A percentile compares a stretch with the other conserved stretches of the same genome.
Evolutionary conservation across 2,888 invertebrate genomes (phyloP).

Genomic region (Synanthedon andrenaeformis): DNA sequence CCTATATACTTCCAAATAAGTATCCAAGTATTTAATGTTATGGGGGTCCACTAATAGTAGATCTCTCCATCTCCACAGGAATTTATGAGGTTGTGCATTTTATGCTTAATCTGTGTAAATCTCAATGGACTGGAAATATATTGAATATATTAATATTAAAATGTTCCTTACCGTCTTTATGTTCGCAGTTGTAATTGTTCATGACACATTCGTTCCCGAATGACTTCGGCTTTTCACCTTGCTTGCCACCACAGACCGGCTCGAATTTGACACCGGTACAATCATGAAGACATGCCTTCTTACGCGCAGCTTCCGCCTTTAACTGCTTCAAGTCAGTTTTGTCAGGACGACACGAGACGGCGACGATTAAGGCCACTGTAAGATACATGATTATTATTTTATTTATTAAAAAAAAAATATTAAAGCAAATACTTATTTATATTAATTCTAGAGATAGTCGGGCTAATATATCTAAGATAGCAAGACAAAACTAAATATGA

Average conservation of each 20-base stretch:
- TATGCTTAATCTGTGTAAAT: too few relatives aligned
- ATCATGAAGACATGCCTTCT: constrained; percentile 68
- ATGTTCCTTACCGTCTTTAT: constrained; percentile 67
- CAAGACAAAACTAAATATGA: too few relatives aligned
- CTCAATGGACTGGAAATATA: too few relatives aligned
- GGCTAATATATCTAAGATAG: not conserved
- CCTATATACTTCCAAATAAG: too few relatives aligned
- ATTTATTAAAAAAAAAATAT: not conserved
- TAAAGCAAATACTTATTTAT: too few relatives aligned
- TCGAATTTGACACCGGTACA: constrained; percentile 62
- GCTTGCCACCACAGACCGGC: constrained; percentile 74
- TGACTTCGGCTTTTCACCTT: constrained; percentile 65
- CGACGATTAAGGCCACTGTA: constrained; percentile 50
- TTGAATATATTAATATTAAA: too few relatives aligned
- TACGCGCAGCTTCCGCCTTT: constrained; percentile 66
- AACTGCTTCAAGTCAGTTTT: constrained; percentile 72
- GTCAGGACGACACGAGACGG: constrained; percentile 61
- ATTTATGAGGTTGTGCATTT: too few relatives aligned
- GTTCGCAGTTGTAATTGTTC: constrained; percentile 75
- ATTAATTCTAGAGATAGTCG: too few relatives aligned
- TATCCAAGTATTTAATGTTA: too few relatives aligned
- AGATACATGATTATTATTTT: constrained; percentile 6
- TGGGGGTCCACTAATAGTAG: too few relatives aligned
- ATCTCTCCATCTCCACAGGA: too few relatives aligned
- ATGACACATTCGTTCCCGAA: constrained; percentile 75